Evolutionary conservation across 2,113 vertebrate genomes (phyloP), one percentile per base, ranked within the genome.

Genomic region (Ptyas mucosa): DNA sequence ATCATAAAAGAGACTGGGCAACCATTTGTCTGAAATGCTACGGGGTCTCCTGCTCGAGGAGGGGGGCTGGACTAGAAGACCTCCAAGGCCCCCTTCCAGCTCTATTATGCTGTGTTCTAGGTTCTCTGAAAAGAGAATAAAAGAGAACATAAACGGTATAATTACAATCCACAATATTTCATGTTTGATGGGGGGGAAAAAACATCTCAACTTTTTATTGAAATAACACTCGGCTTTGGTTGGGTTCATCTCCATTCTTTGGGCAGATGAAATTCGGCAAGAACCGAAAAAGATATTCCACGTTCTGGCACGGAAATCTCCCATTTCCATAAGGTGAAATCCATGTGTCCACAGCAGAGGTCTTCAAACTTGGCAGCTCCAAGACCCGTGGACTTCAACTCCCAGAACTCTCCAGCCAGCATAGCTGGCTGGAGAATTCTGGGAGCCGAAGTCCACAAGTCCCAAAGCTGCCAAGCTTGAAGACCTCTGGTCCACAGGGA

Each of bases 221-320:
- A 26, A 88, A 92, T 12, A 34, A 54, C 57, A 91, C 69, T 0
- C 81, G 53, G 21, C 46, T 7, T 69, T 89, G 52, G 93, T 94
- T 94, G 18, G 3, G 91, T 90, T 91, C 0, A 0, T 52, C 89
- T 88, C 34, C 96, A 94, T 95, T 46, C 6, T 96, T 93, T 51
- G 51, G 88, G 8, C 9, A 85, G 81, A 87, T 92, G 3, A 86
- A 43, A 46, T 49, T 46, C 75, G 55, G 75, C 24, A 57, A 29
- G 8, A 23, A 85, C 7, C 5, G 90, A 49, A 85, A 85, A 49
- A 81, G 43, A 0, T n/a, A 1, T 87, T 61, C 1, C 1, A 2
- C 8, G 11, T 20, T 12, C 92, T 93, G 91, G 0, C 0, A 39
- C 1, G 88, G 64, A 92, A n/a, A 0, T 24, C 11, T 3, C 26